phyloP scores from a whole-genome alignment of 2,113 vertebrate genomes.

The Lanius collurio region DNA sequence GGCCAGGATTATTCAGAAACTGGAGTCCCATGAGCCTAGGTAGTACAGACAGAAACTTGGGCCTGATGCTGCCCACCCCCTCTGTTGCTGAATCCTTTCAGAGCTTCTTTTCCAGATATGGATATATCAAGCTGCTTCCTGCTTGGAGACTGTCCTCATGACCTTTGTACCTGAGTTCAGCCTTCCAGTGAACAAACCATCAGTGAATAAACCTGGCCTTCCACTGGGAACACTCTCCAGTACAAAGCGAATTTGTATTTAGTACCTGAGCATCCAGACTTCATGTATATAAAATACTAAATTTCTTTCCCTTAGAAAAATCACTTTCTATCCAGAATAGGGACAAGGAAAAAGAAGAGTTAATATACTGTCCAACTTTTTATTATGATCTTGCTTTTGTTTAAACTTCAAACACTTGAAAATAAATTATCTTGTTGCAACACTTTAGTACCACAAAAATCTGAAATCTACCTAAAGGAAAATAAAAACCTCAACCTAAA shows the following conservation, averaged over 20 bases:
- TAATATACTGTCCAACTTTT: not conserved
- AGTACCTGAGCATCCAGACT: not conserved
- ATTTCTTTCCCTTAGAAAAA: not conserved
- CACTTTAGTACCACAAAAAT: not conserved
- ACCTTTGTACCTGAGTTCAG: not conserved
- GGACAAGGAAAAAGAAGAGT: not conserved
- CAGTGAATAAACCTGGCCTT: not conserved
- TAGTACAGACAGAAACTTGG: not conserved
- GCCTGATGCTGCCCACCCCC: not conserved
- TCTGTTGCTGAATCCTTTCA: not conserved
- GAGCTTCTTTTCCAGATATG: not conserved
- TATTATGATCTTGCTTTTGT: not conserved
- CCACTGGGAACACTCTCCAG: not conserved
- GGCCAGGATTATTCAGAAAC: not conserved
- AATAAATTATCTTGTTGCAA: not conserved
- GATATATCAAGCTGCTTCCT: not conserved
- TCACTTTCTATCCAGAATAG: not conserved
- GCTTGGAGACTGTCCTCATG: not conserved
- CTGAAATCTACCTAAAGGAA: not conserved
- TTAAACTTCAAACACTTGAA: not conserved
- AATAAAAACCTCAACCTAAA: not conserved
- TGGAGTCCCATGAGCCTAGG: not conserved
- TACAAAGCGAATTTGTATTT: not conserved
- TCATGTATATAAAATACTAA: not conserved
- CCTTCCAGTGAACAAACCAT: not conserved